phyloP scores from a whole-genome alignment of 2,888 invertebrate genomes.

The Neria commutata region DNA sequence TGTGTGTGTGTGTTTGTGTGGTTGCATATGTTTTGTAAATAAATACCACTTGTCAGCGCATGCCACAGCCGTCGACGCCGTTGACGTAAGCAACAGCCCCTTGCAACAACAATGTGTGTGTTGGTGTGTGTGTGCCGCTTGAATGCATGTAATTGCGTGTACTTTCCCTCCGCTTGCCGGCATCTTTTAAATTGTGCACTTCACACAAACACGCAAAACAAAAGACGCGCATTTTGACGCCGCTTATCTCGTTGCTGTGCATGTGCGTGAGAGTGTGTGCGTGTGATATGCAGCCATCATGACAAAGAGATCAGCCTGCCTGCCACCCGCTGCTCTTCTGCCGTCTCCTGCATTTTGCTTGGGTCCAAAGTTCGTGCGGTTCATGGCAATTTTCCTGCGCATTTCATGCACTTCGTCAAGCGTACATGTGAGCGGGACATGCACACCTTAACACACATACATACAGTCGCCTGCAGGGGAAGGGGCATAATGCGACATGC shows the following conservation, averaged over 20 bases:
- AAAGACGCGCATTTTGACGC: constrained; percentile 1
- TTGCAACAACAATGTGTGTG: neutral
- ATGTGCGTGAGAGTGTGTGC: neutral
- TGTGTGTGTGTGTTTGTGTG: neutral
- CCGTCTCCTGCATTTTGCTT: too few species aligned
- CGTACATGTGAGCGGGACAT: neutral
- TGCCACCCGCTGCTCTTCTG: too few species aligned
- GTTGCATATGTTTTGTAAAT: constrained; percentile 41
- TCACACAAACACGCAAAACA: too few species aligned
- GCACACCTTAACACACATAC: neutral
- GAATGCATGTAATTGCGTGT: too few species aligned
- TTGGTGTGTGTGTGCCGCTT: neutral
- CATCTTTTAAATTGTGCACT: too few species aligned
- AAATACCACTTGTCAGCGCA: constrained; percentile 43
- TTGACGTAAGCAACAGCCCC: neutral
- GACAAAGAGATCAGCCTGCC: neutral
- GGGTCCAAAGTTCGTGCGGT: too few species aligned
- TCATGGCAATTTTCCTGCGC: neutral
- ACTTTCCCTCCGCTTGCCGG: too few species aligned
- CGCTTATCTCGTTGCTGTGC: neutral
- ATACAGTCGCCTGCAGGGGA: constrained; percentile 36
- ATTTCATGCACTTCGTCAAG: neutral
- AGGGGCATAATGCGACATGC: constrained; percentile 47
- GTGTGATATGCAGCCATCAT: neutral
- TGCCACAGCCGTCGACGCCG: too few species aligned